Base-by-base conservation (phyloP, 2,797 vertebrate genomes). In the Glossophaga mutica region DNA sequence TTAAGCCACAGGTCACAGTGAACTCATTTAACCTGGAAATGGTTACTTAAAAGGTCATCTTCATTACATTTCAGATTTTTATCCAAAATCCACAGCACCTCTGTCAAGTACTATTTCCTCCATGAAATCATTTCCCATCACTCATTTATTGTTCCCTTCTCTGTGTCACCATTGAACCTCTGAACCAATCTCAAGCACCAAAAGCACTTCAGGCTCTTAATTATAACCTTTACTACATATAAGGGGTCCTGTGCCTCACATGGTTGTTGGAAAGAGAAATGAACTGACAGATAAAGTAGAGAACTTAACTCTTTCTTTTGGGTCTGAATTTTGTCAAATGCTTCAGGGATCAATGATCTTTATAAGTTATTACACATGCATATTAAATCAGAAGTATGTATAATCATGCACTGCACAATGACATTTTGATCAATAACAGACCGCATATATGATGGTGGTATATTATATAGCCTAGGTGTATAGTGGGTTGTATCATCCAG, bases 1-100 rank as follows among this genome's bases (percentile, higher is more conserved):
- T 24, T 90, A 96, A 92, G 55, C 24, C 78, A 88, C 9, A 46
- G n/a, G n/a, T 92, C 73, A 92, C 4, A 94, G 34, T 9, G 57
- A 87, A 94, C 50, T 87, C 37, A 84, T 65, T 95, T 92, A 95
- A 89, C 81, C 84, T 94, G 21, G 52, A 94, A 94, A 96, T 15
- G 11, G 82, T 90, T 37, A 85, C 78, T 44, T 94, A 81, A 95
- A 95, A 68, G 24, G 26, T 70, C 37, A 94, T 65, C 79, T 88
- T 90, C n/a, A 59, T 73, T 90, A 76, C 32, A 73, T 84, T 90
- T 90, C 44, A 85, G 52, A 96, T 91, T 90, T 90, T 84, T 84
- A 94, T 81, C 8, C 62, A 87, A 87, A 90, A 90, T 85, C 37
- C 50, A 93, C 19, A 67, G 77, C 32, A 96, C 22, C 73, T 92